Conservation (phyloP, 2,797 vertebrate species). For the Catostomus latipinnis region DNA sequence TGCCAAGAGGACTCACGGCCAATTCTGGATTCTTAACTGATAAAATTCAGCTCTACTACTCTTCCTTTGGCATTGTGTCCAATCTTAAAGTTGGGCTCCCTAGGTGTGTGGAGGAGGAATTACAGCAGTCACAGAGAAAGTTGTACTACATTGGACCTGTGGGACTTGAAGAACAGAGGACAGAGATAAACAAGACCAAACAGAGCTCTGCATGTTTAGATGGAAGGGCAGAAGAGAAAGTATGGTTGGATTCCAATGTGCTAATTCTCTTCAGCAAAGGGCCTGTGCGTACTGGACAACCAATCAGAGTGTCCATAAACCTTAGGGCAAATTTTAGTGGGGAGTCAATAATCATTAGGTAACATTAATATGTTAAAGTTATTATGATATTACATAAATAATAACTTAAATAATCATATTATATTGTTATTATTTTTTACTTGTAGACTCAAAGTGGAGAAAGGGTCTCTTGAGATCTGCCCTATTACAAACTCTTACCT, state of each 20-base stretch:
- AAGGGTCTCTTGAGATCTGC: conserved; percentile 70
- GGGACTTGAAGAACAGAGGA: conserved; percentile 54
- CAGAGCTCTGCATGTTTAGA: conserved; percentile 61
- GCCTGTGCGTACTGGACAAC: conserved; percentile 67
- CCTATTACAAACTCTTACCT: conserved; percentile 65
- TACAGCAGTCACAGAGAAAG: conserved; percentile 64
- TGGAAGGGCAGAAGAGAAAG: conserved; percentile 62
- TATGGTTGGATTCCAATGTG: conserved; percentile 72
- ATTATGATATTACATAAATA: background rate
- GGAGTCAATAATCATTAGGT: conserved; percentile 74
- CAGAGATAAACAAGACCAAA: conserved; percentile 46
- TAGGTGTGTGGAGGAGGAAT: conserved; percentile 66
- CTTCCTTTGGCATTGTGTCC: conserved; percentile 55
- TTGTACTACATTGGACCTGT: conserved; percentile 70
- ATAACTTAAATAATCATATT: background rate
- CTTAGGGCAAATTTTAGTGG: conserved; percentile 71
- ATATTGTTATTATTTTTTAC: background rate
- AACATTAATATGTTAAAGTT: conserved; percentile 2
- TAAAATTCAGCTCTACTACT: conserved; percentile 77
- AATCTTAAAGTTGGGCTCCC: conserved; percentile 42
- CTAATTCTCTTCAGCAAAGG: conserved; percentile 71
- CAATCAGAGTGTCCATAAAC: conserved; percentile 70
- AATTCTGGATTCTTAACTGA: conserved; percentile 40
- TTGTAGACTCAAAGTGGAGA: conserved; percentile 74
- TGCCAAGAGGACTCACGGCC: conserved; percentile 48